A percentile compares a stretch with the other conserved stretches of the same genome.
Evolutionary conservation across 2,888 invertebrate species (phyloP).

Genomic region (Cryptus armator): DNA sequence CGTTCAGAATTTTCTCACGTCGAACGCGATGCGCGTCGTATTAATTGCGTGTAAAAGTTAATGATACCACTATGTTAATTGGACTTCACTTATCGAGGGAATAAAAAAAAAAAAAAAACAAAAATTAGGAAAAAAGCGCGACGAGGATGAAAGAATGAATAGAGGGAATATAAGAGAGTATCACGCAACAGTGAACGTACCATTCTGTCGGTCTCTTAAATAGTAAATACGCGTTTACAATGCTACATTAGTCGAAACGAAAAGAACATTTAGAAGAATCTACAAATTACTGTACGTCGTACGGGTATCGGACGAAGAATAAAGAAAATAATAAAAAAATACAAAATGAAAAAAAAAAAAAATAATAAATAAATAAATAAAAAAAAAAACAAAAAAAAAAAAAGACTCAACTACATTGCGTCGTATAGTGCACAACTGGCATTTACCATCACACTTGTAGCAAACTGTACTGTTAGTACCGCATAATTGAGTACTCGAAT

Average conservation of each 20-base stretch:
- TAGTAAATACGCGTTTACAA: constrained; percentile 81
- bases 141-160: constrained; percentile 46
- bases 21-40: constrained; percentile 72
- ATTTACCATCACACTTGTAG: constrained; percentile 29
- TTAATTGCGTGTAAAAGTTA: constrained; percentile 72
- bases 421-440: constrained; percentile 40
- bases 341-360: constrained; percentile 15
- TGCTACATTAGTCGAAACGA: constrained; percentile 79
- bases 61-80: constrained; percentile 70
- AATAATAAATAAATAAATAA: constrained; percentile 33
- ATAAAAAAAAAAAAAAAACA: constrained; percentile 24
- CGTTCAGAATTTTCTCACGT: constrained; percentile 66
- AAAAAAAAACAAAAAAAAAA: constrained; percentile 28
- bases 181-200: constrained; percentile 81
- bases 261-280: constrained; percentile 58
- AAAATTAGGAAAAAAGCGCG: not conserved
- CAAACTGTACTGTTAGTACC: constrained; percentile 21
- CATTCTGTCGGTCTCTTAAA: constrained; percentile 83
- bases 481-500: constrained; percentile 24
- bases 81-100: constrained; percentile 34
- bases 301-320: constrained; percentile 56
- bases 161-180: constrained; percentile 59
- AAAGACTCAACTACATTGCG: constrained; percentile 28
- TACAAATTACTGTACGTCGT: constrained; percentile 65
- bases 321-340: constrained; percentile 54